Base-by-base conservation (phyloP, 2,797 vertebrate species). In the Lacerta agilis region DNA sequence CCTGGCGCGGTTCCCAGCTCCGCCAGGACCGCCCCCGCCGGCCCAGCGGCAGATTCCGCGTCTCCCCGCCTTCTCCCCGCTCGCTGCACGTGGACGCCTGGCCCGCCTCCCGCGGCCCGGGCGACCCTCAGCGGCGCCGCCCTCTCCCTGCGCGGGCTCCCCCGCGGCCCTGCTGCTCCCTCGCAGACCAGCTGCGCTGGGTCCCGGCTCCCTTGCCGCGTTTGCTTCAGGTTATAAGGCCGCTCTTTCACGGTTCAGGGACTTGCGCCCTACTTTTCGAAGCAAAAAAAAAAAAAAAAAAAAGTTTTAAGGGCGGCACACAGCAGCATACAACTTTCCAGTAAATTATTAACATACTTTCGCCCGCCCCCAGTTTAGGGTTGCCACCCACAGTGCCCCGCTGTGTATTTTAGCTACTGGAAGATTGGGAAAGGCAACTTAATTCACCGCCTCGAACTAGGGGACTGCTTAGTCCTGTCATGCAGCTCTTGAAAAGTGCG, bases 1-100 rank as follows among this genome's bases (percentile, higher is more conserved):
- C 77, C 58, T 85, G 75, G 36, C 79, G 73, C 89, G n/a, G 66
- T 36, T 71, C 41, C 49, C 73, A 76, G 71, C 88, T 66, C 85
- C 38, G 76, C 78, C 1, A 6, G 64, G 0, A 78, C 82, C 0
- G 7, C 77, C 0, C 82, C 86, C 15, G n/a, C 55, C 61, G 72
- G 86, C 73, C 72, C 80, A 27, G 45, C 75, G 3, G 81, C 87
- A 79, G 75, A 36, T 71, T 43, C 9, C 23, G 81, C 87, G 45
- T 10, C 82, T 84, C 75, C 11, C 80, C 82, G 64, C 87, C 75
- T 61, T 25, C 87, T 18, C 61, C 33, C 10, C 27, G 45, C 7
- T 29, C 27, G 64, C 7, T 29, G 76, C 86, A 77, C 55, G 2
- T 1, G 71, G 43, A 87, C 84, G 86, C 18, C 78, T n/a, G 8